Evolutionary conservation across 2,888 invertebrate genomes (phyloP).

Genomic region (Leptinotarsa tumamoca): DNA sequence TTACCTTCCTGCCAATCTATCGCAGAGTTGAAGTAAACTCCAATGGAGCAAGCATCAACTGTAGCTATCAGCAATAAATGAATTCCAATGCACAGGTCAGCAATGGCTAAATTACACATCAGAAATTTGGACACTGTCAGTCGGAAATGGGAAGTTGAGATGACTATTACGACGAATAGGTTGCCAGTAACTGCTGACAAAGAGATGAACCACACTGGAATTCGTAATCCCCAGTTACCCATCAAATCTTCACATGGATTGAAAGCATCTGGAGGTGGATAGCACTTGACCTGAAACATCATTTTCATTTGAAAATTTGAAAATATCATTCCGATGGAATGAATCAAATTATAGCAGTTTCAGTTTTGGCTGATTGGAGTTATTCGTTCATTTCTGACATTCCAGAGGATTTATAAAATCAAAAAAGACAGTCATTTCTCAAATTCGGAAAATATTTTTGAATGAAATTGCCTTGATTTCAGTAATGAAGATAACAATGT

Average conservation of each 20-base stretch:
- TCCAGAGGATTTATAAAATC: too few species aligned
- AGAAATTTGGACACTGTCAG: slow-evolving; percentile 71
- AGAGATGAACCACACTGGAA: slow-evolving; percentile 73
- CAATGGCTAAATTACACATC: slow-evolving; percentile 76
- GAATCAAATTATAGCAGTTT: too few species aligned
- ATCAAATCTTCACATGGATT: slow-evolving; percentile 77
- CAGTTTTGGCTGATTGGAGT: too few species aligned
- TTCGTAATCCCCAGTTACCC: slow-evolving; percentile 70
- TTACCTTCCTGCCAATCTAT: slow-evolving; percentile 76
- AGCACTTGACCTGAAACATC: slow-evolving; percentile 63
- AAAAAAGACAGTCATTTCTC: too few species aligned
- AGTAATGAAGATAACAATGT: too few species aligned
- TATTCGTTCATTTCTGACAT: too few species aligned
- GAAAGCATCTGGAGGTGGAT: slow-evolving; percentile 73
- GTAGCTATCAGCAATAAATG: slow-evolving; percentile 74
- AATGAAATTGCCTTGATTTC: too few species aligned
- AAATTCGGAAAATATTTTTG: too few species aligned
- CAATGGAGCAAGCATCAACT: slow-evolving; percentile 73
- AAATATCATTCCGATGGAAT: too few species aligned
- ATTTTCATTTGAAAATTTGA: too few species aligned
- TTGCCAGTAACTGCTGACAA: slow-evolving; percentile 76
- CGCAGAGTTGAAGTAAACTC: slow-evolving; percentile 76
- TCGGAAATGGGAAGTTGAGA: slow-evolving; percentile 67
- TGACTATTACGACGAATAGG: slow-evolving; percentile 73
- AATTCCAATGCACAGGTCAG: slow-evolving; percentile 76